These are phyloP conservation scores for Perdita meconis DNA, from an alignment of 2,888 invertebrate species.

Conservation along the genomic window DNA sequence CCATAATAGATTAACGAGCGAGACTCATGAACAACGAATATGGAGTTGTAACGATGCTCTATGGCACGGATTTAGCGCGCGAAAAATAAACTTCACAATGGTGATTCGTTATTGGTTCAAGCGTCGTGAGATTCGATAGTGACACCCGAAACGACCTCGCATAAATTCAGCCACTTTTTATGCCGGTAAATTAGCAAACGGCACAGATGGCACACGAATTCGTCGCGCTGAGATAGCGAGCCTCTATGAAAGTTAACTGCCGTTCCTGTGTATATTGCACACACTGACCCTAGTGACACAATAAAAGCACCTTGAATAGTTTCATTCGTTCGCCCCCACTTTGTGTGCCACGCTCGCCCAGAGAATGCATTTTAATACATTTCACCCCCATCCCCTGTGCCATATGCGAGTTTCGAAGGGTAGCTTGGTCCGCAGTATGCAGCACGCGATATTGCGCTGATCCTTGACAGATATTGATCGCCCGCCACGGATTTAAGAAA, in stretches of 20 bases:
- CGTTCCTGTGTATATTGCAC: conserved; percentile 7
- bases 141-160: conserved; percentile 3
- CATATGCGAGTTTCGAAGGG: conserved; percentile 57
- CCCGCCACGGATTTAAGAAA: conserved; percentile 5
- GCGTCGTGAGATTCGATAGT: not conserved
- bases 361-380: conserved; percentile 72
- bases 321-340: conserved; percentile 54
- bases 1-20: not conserved
- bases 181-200: conserved; percentile 25
- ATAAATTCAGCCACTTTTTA: conserved; percentile 9
- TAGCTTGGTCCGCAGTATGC: not conserved
- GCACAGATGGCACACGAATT: conserved; percentile 65
- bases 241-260: conserved; percentile 39
- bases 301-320: conserved; percentile 59
- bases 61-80: not conserved
- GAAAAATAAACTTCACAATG: conserved; percentile 9
- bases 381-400: conserved; percentile 59
- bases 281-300: conserved; percentile 35
- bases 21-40: not conserved
- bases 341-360: conserved; percentile 20
- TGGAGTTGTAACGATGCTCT: not conserved
- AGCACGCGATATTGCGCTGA: conserved; percentile 39
- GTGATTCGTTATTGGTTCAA: not conserved
- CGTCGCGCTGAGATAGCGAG: conserved; percentile 39
- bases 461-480: conserved; percentile 47